Evolutionary conservation across 2,113 vertebrate genomes (phyloP), one percentile per base, ranked within the genome.

Genomic region (Prolemur simus): DNA sequence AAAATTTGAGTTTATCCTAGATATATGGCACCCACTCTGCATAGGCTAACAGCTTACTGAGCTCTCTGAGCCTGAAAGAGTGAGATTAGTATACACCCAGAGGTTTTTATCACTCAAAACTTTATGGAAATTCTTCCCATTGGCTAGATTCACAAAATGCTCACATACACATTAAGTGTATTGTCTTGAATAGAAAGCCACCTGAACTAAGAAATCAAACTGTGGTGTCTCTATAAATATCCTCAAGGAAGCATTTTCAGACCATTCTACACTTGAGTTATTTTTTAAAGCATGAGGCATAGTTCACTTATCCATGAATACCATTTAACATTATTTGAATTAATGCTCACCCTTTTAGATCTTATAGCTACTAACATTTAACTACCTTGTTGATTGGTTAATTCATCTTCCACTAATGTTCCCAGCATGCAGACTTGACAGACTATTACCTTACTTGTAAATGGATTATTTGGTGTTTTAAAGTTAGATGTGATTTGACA

Each of bases 331-430:
- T 94, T 95, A 81, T 97, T 90, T 86, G 34, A 96, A 94, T 76
- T 95, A 82, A 87, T 52, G 89, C 9, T 97, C 23, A 97, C 95
- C 7, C 63, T 98, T 90, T 37, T 69, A 87, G 42, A 42, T 97
- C 69, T 94, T 94, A 91, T 21, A 95, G 45, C 21, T 17, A 80
- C 86, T 94, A 84, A 97, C 60, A 5, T 97, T 98, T 97, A 96
- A 97, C 96, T 96, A 97, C 85, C 7, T 97, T 87, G 96, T 74
- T 96, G 97, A 97, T 97, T 93, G 93, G 96, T 91, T 96, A 96
- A 97, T 96, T 80, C 27, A 83, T 97, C 42, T 98, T 97, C 89
- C 86, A 60, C 89, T 80, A 92, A 96, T 96, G 47, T 92, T 98
- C 49, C 49, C 23, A 92, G 60, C 71, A 95, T 96, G 94, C 85